phyloP scores from a whole-genome alignment of 2,113 vertebrate genomes.

The Amphiprion ocellaris region DNA sequence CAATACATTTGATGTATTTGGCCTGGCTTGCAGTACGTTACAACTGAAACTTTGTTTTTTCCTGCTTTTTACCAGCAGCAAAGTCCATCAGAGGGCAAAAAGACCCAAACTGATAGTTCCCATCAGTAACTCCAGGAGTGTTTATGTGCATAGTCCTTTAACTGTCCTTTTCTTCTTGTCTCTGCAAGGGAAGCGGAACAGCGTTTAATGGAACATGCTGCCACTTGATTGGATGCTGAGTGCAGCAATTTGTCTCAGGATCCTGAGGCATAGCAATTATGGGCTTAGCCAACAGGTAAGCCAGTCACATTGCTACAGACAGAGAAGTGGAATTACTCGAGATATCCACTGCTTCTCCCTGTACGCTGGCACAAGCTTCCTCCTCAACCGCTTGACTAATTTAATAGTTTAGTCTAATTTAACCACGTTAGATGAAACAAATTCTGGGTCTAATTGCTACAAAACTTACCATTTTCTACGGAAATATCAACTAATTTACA shows the following conservation, averaged over 20 bases:
- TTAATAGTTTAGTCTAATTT: slow-evolving; percentile 12
- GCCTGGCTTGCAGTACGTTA: not conserved
- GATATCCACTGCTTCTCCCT: not conserved
- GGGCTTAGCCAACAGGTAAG: slow-evolving; percentile 7
- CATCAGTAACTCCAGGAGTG: slow-evolving; percentile 3
- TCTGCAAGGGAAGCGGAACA: not conserved
- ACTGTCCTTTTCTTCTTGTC: not conserved
- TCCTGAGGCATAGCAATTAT: not conserved
- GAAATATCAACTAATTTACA: slow-evolving; percentile 8
- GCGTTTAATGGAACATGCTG: not conserved
- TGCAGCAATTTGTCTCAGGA: slow-evolving; percentile 2
- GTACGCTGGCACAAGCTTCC: not conserved
- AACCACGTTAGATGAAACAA: slow-evolving; percentile 5
- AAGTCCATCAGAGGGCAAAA: not conserved
- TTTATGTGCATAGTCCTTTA: not conserved
- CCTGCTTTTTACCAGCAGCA: not conserved
- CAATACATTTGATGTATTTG: not conserved
- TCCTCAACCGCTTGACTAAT: not conserved
- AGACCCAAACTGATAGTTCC: slow-evolving; percentile 2
- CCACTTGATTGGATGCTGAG: not conserved
- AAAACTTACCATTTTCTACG: slow-evolving; percentile 19
- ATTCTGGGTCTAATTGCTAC: not conserved
- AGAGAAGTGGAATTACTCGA: not conserved
- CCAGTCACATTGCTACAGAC: not conserved
- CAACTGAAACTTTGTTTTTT: not conserved